Conservation (phyloP, 2,888 invertebrate species). For the Nymphalis urticae region DNA sequence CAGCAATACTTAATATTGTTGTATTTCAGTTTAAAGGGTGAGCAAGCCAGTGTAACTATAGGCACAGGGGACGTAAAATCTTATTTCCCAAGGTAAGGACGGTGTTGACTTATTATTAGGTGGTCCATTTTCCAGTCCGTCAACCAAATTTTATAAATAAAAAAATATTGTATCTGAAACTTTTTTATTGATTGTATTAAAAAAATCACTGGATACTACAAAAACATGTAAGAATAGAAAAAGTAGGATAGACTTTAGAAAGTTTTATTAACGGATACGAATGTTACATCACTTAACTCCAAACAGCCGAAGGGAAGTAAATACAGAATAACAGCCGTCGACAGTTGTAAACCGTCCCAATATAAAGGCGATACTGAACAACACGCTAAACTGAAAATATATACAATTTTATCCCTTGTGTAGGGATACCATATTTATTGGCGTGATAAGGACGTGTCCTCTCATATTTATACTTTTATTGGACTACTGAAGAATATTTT, state of each 20-base stretch:
- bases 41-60: too few relatives aligned
- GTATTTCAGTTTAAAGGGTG: too few relatives aligned
- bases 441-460: not conserved
- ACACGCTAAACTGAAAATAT: constrained; percentile 27
- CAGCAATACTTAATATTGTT: too few relatives aligned
- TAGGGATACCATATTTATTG: constrained; percentile 20
- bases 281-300: constrained; percentile 16
- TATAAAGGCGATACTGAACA: constrained; percentile 28
- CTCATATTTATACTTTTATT: not conserved
- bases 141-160: too few relatives aligned
- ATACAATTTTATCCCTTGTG: constrained; percentile 22
- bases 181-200: too few relatives aligned
- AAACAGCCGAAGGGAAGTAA: constrained; percentile 27
- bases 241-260: not conserved
- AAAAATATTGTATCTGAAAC: too few relatives aligned
- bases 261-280: constrained; percentile 8
- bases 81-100: too few relatives aligned
- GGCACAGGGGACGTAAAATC: too few relatives aligned
- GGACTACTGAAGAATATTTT: not conserved
- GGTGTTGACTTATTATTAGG: too few relatives aligned
- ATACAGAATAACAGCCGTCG: constrained; percentile 30
- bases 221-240: too few relatives aligned
- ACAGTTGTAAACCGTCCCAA: constrained; percentile 33
- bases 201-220: too few relatives aligned
- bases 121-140: too few relatives aligned